These are phyloP conservation scores for Mastomys coucha DNA, from an alignment of 2,113 vertebrate genomes.

Conservation along the genomic window DNA sequence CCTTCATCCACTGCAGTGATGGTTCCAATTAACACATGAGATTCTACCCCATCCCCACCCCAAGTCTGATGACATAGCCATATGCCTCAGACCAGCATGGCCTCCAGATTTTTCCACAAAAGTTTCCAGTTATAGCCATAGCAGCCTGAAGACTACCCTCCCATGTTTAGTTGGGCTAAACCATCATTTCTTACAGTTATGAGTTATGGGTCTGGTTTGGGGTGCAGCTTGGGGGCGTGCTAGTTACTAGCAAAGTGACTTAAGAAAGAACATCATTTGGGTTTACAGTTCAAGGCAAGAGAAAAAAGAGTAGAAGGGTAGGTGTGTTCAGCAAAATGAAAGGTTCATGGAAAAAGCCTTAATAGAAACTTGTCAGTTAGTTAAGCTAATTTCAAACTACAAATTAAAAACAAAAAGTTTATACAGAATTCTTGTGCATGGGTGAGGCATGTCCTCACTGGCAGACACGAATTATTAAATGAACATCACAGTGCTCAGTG, in stretches of 20 bases:
- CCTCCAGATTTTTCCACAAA: constrained; percentile 32
- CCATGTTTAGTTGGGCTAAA: neutral
- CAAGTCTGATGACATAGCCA: neutral
- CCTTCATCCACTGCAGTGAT: neutral
- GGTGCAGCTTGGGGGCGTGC: neutral
- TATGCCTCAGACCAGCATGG: neutral
- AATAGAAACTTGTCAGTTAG: neutral
- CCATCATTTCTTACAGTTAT: neutral
- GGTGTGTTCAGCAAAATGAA: neutral
- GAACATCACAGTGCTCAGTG: neutral
- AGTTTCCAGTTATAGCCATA: neutral
- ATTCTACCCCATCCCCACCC: neutral
- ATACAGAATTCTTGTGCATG: neutral
- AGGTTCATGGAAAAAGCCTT: neutral
- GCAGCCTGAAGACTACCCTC: neutral
- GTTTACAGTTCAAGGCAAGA: neutral
- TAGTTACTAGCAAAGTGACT: neutral
- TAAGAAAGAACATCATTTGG: neutral
- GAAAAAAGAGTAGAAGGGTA: neutral
- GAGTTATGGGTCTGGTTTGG: neutral
- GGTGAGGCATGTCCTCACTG: too few species aligned
- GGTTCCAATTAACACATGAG: neutral
- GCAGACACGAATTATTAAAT: neutral
- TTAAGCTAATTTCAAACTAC: neutral
- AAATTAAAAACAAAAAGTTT: neutral